These are phyloP conservation scores for Poeciliopsis turrubarensis DNA, from an alignment of 2,113 vertebrate genomes.

Conservation along the genomic window DNA sequence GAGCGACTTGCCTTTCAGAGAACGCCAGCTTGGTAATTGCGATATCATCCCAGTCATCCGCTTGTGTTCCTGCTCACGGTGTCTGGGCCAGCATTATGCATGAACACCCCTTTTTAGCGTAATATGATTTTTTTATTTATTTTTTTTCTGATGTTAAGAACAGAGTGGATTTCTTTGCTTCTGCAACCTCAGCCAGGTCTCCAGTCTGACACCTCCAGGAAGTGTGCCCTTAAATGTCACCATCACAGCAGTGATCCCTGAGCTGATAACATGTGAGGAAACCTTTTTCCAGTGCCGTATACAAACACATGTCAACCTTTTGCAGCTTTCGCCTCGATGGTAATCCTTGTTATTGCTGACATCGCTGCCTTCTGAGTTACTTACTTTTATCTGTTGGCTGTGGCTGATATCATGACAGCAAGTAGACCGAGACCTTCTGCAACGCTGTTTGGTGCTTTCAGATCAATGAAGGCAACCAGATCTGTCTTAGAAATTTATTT, in stretches of 20 bases:
- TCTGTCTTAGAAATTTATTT: no score
- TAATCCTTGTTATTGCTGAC: not conserved
- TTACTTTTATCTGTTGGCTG: not conserved
- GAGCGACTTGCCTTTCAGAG: constrained; percentile 11
- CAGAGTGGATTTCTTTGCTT: not conserved
- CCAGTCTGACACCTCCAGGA: not conserved
- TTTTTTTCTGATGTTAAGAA: not conserved
- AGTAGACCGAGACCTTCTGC: no score
- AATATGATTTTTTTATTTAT: constrained; percentile 26
- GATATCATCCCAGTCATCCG: constrained; percentile 31
- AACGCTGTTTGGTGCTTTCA: not conserved
- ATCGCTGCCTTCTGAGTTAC: not conserved
- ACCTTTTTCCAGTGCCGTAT: not conserved
- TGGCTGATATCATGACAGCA: not conserved
- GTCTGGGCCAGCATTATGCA: constrained; percentile 24
- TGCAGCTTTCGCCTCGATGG: not conserved
- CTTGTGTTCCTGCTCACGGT: constrained; percentile 30
- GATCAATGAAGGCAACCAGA: not conserved
- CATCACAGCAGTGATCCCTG: constrained; percentile 3
- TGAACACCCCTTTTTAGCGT: constrained; percentile 17
- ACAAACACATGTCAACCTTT: constrained; percentile 22
- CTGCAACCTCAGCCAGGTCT: constrained; percentile 5
- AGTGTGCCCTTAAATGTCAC: constrained; percentile 32
- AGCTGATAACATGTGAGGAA: constrained; percentile 4
- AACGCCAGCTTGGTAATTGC: constrained; percentile 38